A percentile compares a stretch with the other conserved stretches of the same genome.
Evolutionary conservation across 30 jellyfish, hydroid and myxozoan species (phyloP).

Genomic region (Hydractinia echinata): DNA sequence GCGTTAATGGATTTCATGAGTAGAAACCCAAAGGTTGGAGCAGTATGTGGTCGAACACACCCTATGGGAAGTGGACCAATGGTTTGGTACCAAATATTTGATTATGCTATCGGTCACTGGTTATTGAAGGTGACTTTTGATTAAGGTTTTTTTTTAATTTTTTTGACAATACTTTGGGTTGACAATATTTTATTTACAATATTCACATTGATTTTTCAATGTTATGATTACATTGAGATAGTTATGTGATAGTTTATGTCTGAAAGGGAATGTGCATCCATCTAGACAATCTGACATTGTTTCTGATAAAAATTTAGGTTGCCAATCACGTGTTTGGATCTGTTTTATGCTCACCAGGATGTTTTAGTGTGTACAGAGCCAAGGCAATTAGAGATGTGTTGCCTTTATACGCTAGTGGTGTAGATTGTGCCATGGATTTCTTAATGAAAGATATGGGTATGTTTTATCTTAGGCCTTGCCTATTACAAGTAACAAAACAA

Average conservation of each 20-base stretch:
- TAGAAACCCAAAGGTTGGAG: constrained; percentile 73
- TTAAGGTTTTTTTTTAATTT: no score
- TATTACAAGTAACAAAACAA: background rate
- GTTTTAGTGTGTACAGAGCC: constrained; percentile 95
- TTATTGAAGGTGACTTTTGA: constrained; percentile 45
- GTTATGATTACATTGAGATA: no score
- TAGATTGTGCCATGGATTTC: constrained; percentile 76
- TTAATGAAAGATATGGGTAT: constrained; percentile 90
- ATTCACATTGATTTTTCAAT: no score
- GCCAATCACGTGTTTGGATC: constrained; percentile 93
- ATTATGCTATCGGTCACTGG: constrained; percentile 93
- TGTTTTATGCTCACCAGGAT: constrained; percentile 93
- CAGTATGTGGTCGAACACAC: constrained; percentile 89
- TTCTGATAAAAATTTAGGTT: constrained; percentile 45
- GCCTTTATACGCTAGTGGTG: constrained; percentile 72
- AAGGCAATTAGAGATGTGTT: constrained; percentile 79
- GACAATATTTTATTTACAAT: no score
- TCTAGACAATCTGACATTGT: background rate
- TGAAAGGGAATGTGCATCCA: background rate
- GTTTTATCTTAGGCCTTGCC: background rate
- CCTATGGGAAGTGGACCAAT: constrained; percentile 43
- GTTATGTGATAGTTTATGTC: no score
- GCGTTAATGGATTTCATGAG: constrained; percentile 89
- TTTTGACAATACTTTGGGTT: no score
- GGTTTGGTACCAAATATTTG: constrained; percentile 79